Evolutionary conservation across 2,113 vertebrate species (phyloP).

Genomic region (Macrotus californicus): DNA sequence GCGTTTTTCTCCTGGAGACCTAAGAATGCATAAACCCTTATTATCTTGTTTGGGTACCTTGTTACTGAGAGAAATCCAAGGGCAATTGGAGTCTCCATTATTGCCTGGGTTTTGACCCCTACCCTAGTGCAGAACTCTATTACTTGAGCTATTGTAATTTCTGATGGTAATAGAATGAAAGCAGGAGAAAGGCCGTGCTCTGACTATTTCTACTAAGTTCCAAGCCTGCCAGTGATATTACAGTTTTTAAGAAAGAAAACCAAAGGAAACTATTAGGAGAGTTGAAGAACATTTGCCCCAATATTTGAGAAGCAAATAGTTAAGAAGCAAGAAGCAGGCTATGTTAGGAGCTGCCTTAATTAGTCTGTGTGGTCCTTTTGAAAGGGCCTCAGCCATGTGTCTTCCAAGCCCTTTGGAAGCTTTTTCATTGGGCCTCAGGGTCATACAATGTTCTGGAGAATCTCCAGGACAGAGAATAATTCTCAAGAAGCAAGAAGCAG

Average conservation of each 20-base stretch:
- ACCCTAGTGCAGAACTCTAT: not conserved
- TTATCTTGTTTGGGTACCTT: not conserved
- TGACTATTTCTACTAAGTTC: not conserved
- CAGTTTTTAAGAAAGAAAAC: not conserved
- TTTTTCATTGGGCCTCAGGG: not conserved
- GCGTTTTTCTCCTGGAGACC: not conserved
- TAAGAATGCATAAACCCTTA: not conserved
- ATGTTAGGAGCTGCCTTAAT: not conserved
- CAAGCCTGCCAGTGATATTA: not conserved
- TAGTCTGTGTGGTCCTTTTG: not conserved
- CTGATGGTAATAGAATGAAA: not conserved
- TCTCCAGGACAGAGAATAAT: not conserved
- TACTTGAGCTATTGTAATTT: not conserved
- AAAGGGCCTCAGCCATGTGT: not conserved
- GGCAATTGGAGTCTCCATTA: not conserved
- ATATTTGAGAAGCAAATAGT: not conserved
- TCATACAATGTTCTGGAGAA: not conserved
- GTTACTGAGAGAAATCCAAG: not conserved
- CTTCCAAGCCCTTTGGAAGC: not conserved
- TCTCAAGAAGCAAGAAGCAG: no score
- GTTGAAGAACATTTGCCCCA: not conserved
- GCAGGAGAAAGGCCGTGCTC: not conserved
- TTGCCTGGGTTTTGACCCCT: not conserved
- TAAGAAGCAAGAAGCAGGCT: not conserved
- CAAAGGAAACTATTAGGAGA: not conserved